Evolutionary conservation across 2,888 invertebrate species (phyloP).

Genomic region (Eupeodes latifasciatus): DNA sequence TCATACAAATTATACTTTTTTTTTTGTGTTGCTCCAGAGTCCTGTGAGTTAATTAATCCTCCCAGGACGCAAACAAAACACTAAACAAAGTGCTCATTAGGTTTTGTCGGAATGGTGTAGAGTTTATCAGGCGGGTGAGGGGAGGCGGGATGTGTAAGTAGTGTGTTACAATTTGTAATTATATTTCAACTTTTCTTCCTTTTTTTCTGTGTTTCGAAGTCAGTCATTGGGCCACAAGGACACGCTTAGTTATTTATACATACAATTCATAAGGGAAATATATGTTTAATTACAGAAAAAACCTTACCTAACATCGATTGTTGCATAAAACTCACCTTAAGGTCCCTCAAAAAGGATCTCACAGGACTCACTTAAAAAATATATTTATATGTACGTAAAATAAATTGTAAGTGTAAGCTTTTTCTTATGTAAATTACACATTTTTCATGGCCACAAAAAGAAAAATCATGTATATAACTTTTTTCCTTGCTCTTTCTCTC

Average conservation of each 20-base stretch:
- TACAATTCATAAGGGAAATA: constrained; percentile 1
- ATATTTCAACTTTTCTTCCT: constrained; percentile 11
- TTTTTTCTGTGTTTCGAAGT: background rate
- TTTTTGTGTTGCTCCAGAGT: background rate
- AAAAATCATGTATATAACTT: background rate
- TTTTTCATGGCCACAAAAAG: background rate
- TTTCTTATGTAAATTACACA: constrained; percentile 11
- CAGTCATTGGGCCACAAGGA: background rate
- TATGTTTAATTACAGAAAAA: too few relatives aligned
- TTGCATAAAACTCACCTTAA: background rate
- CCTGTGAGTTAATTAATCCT: constrained; percentile 17
- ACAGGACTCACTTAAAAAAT: background rate
- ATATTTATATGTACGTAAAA: too few relatives aligned
- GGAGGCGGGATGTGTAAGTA: background rate
- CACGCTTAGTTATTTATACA: background rate
- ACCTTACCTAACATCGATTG: background rate
- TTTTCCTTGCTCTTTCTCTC: background rate
- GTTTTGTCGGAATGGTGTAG: background rate
- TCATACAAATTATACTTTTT: background rate
- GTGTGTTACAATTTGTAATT: constrained; percentile 18
- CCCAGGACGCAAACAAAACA: constrained; percentile 22
- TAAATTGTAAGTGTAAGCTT: too few relatives aligned
- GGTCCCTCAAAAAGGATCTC: background rate
- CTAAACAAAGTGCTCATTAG: constrained; percentile 31
- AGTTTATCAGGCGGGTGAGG: background rate